phyloP scores from a whole-genome alignment of 2,888 invertebrate species.

The Heliconius ismenius region DNA sequence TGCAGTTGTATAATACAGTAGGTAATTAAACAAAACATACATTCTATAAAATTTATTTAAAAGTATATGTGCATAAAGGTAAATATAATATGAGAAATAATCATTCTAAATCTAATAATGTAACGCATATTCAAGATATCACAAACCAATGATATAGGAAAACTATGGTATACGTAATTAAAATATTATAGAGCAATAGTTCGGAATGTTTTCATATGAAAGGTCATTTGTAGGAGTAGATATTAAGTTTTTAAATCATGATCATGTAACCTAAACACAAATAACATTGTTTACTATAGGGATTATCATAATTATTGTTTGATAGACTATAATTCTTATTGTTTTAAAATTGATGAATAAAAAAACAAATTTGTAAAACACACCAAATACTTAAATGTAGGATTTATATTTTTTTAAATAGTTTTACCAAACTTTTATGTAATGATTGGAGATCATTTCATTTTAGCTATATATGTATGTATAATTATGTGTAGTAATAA shows the following conservation, averaged over 20 bases:
- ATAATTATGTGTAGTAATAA: not conserved
- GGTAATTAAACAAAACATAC: not conserved
- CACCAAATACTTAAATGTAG: not conserved
- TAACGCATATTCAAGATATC: not conserved
- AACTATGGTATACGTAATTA: not conserved
- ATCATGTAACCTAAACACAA: no score
- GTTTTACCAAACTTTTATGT: no score
- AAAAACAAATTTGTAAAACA: no score
- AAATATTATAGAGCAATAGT: not conserved
- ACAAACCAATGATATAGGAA: not conserved
- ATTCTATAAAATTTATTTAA: slow-evolving; percentile 5
- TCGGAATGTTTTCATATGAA: no score
- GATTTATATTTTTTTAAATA: not conserved
- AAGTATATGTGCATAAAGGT: slow-evolving; percentile 9
- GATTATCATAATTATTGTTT: no score
- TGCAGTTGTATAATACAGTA: not conserved
- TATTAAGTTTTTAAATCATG: not conserved
- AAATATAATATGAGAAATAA: not conserved
- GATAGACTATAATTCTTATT: no score
- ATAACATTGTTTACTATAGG: no score
- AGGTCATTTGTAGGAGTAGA: no score
- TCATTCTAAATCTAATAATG: slow-evolving; percentile 3
- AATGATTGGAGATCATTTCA: no score
- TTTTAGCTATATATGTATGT: not conserved
- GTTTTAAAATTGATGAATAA: no score